Evolutionary conservation across 2,888 invertebrate genomes (phyloP), one percentile per base, ranked within the genome.

Genomic region (Abrostola tripartita): DNA sequence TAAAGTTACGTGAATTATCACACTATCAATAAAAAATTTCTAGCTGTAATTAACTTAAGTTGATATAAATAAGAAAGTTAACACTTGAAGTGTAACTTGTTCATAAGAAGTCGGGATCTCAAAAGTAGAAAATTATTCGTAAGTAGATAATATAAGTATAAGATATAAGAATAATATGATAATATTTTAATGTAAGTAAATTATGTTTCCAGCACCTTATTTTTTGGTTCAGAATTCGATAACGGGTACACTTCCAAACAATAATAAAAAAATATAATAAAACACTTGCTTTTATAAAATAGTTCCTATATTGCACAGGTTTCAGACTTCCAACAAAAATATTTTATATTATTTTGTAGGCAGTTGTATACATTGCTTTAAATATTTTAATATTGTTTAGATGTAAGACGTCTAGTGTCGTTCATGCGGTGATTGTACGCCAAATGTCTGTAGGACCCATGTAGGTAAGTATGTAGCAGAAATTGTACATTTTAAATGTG

Each of bases 401-500:
- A 58, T 4, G 9, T 61, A 61, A 60, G 42, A 52, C 52, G 53
- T 51, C 36, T 70, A 63, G 42, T 37, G 35, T 66, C 50, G 68
- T 78, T 75, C 37, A 56, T 60, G 61, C 24, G 68, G 70, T 68
- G 67, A 68, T 63, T 73, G 52, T 69, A 75, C 71, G 81, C 78
- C 81, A 82, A 81, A 71, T 68, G 66, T 81, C 62, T 57, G 68
- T 81, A 81, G 81, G 58, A 70, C 57, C 55, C 65, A 64, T 76
- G 65, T 78, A 47, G 44, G 44, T 47, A 47, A 47, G 73, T 83
- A 78, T 79, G 71, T 78, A 80, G 80, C 65, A 62, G 24, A 71
- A 76, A 71, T 55, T 83, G 81, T 84, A 78, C 70, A 74, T 71
- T 77, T 70, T 74, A 79, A 78, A 74, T 71, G 77, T 78, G 71